Conservation (phyloP, 2,888 invertebrate species). For the Rhingia campestris region DNA sequence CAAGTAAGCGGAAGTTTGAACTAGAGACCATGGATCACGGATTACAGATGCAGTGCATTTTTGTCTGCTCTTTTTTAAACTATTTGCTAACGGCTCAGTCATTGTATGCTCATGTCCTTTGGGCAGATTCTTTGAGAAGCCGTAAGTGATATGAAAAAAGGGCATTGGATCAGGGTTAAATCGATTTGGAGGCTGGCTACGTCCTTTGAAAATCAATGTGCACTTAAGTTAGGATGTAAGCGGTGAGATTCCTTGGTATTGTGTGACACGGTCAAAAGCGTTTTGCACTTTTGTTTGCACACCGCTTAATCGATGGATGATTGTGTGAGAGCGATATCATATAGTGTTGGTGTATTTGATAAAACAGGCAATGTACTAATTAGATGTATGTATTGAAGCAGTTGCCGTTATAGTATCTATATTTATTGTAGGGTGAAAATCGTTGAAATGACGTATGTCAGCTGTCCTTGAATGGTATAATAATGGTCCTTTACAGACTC, state of each 20-base stretch:
- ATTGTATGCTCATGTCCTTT: conserved; percentile 36
- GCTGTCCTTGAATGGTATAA: too few species aligned
- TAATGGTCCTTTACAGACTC: too few species aligned
- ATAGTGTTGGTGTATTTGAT: neutral
- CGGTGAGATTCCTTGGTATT: conserved; percentile 21
- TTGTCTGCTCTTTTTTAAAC: neutral
- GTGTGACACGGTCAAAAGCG: conserved; percentile 57
- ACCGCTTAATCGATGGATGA: conserved; percentile 34
- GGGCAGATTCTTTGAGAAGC: conserved; percentile 1
- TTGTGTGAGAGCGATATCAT: neutral
- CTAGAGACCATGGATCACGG: conserved; percentile 28
- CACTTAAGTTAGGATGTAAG: conserved; percentile 32
- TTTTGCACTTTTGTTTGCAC: conserved; percentile 27
- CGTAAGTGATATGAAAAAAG: conserved; percentile 24
- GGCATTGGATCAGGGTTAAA: conserved; percentile 60
- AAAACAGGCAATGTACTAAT: too few species aligned
- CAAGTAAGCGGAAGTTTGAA: conserved; percentile 41
- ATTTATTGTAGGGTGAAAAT: too few species aligned
- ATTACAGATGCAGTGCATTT: conserved; percentile 33
- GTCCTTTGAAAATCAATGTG: conserved; percentile 46
- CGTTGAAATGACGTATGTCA: too few species aligned
- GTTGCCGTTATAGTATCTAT: too few species aligned
- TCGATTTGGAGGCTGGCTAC: conserved; percentile 19
- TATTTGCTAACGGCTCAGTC: conserved; percentile 34
- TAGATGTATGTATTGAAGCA: too few species aligned